Base-by-base conservation (phyloP, 2,888 invertebrate genomes). In the Siphlonurus alternatus region DNA sequence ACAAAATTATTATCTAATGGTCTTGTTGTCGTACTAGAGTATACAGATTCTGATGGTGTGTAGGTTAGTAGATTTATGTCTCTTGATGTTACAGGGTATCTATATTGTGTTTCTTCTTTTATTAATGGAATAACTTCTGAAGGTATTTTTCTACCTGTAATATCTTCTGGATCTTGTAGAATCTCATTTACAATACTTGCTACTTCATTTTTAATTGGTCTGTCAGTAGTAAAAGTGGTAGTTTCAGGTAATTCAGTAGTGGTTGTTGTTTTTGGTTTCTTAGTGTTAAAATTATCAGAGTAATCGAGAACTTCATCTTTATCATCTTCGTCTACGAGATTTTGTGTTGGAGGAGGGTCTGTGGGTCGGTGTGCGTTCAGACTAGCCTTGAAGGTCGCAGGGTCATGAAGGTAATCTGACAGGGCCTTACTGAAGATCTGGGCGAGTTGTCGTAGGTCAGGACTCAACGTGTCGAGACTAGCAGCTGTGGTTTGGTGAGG, bases 381-480 rank as follows among this genome's bases (percentile, higher is more conserved):
- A 22, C 86, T 86, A 71, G 84, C 85, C 68, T 87, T 83, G 70
- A 91, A 91, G 63, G 84, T 84, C n/a, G 85, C 84, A 1, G 91
- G 91, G 74, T 91, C 87, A 74, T 90, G 86, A 2, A 92, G 77
- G 69, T 91, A 92, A 0, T 88, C 88, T 1, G 88, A 87, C 19
- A 92, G 75, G 0, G 90, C 91, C 71, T 89, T 85, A 0, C 90
- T 90, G 70, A 92, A 92, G 2, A 91, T 88, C 75, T 88, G 87
- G 0, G 91, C 91, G 2, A 91, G 74, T 74, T 90, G 88, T 63
- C 90, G 80, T 0, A 90, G 69, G 63, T 75, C 78, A 51, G 56
- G 56, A 22, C 22, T 56, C 7, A 22, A 56, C n/a, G 5, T 56
- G 5, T 56, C 22, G n/a, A 56, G 5, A 38, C 15, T 38, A 10